phyloP scores from a whole-genome alignment of 2,888 invertebrate species.

The Calameuta idolon region DNA sequence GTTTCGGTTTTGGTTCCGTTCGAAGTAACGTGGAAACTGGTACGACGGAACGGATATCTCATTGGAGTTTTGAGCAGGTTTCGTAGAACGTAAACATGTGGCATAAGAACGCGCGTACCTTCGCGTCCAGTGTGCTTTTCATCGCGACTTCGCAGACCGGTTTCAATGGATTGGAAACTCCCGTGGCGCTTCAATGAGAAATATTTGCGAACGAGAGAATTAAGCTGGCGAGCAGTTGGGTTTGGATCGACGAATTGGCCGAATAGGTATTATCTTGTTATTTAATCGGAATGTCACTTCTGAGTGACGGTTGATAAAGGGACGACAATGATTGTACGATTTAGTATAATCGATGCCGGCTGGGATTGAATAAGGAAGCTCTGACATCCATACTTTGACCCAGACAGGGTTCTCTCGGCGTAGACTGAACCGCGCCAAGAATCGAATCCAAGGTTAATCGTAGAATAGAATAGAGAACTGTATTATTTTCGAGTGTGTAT shows the following conservation, averaged over 20 bases:
- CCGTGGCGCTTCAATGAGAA: not conserved
- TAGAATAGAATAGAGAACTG: not conserved
- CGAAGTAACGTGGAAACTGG: not conserved
- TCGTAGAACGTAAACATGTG: not conserved
- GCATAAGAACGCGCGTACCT: not conserved
- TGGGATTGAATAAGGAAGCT: not conserved
- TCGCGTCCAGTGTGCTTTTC: not conserved
- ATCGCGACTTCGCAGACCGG: not conserved
- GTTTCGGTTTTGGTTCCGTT: not conserved
- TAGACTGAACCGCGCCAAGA: not conserved
- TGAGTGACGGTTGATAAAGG: not conserved
- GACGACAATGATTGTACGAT: not conserved
- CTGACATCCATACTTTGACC: not conserved
- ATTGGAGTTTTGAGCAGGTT: not conserved
- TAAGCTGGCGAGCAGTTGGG: not conserved
- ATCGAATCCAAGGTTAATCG: not conserved
- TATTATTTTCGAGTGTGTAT: not conserved
- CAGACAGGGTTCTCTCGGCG: not conserved
- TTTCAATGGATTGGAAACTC: not conserved
- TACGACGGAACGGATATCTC: not conserved
- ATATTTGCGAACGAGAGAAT: not conserved
- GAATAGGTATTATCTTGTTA: not conserved
- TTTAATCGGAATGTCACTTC: not conserved
- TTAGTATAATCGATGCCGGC: not conserved
- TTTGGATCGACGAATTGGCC: not conserved